Percentiles rank a stretch among this genome's conserved stretches.
phyloP scores from a whole-genome alignment of 2,113 vertebrate genomes.

The Marmota flaviventris region DNA sequence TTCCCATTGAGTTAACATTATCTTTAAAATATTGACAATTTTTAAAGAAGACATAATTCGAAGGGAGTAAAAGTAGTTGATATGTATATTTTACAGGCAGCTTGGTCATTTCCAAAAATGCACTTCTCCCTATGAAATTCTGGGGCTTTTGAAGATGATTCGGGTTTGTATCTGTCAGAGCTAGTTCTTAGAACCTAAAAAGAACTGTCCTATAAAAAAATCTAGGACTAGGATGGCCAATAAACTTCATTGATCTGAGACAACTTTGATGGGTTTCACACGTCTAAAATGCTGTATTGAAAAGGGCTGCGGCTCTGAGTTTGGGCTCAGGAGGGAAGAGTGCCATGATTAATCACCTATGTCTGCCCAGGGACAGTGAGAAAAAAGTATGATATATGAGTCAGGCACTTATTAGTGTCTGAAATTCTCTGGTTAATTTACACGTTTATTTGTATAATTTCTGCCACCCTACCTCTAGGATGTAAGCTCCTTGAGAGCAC shows the following conservation, averaged over 20 bases:
- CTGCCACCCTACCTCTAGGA: neutral
- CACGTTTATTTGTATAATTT: conserved; percentile 2
- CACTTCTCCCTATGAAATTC: neutral
- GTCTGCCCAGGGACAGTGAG: neutral
- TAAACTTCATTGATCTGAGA: neutral
- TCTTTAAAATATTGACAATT: neutral
- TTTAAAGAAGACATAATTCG: neutral
- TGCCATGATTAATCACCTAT: neutral
- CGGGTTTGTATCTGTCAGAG: neutral
- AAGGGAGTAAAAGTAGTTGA: neutral
- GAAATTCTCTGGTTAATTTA: neutral
- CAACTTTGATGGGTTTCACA: neutral
- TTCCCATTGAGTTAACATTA: neutral
- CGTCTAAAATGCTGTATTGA: neutral
- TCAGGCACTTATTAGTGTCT: neutral
- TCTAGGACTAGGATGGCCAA: neutral
- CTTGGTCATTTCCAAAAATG: neutral
- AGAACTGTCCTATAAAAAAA: neutral
- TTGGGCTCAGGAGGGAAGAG: neutral
- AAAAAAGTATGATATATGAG: neutral
- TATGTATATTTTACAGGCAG: neutral
- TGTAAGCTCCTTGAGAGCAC: neutral
- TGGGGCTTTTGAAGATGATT: neutral
- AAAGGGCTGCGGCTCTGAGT: neutral
- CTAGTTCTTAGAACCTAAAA: neutral